Base-by-base conservation (phyloP, 1,140 invertebrate genomes). In the Asbolus verrucosus region DNA sequence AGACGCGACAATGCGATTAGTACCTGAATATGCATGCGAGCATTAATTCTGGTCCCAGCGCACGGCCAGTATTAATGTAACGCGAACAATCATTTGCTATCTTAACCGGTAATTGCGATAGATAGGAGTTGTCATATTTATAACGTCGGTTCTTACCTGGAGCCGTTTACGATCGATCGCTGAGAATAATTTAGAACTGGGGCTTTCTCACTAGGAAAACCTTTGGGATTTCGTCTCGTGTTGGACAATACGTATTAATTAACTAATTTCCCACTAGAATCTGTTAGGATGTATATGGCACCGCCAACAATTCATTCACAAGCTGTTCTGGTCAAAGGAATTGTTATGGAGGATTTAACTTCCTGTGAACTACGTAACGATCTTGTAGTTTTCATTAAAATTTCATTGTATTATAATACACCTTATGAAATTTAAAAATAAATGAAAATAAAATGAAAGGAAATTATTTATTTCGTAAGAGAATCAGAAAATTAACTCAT, bases 221-320 rank as follows among this genome's bases (percentile, higher is more conserved):
- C 46, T 1, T 11, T 14, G 46, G 46, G 46, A 54, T 54, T 21
- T 21, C 24, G 24, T 54, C 24, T 54, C 19, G 46, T 54, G 46
- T 54, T 21, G 19, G 46, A 54, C 46, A 54, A 54, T 54, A 54
- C 46, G 46, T 54, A 54, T 54, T 54, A 54, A 54, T 54, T 54
- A 54, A 30, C 46, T 30, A 54, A 54, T 54, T 54, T 54, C 46
- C 46, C 46, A 54, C 46, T 27, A 27, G 46, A 54, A 54, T 54
- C 46, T 54, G 21, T 14, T 27, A 54, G 46, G 21, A 54, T 54
- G 21, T 54, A n/a, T n/a, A 21, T 54, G 46, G 46, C 27, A 21
- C n/a, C 19, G 18, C 21, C 21, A 14, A 21, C 46, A 54, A 54
- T 54, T 27, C 21, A 54, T 54, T 54, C 24, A 27, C 3, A 21